Percentiles rank a stretch among this genome's conserved stretches.
Conservation (phyloP, 2,888 invertebrate genomes). For the Onchidella celtica region DNA sequence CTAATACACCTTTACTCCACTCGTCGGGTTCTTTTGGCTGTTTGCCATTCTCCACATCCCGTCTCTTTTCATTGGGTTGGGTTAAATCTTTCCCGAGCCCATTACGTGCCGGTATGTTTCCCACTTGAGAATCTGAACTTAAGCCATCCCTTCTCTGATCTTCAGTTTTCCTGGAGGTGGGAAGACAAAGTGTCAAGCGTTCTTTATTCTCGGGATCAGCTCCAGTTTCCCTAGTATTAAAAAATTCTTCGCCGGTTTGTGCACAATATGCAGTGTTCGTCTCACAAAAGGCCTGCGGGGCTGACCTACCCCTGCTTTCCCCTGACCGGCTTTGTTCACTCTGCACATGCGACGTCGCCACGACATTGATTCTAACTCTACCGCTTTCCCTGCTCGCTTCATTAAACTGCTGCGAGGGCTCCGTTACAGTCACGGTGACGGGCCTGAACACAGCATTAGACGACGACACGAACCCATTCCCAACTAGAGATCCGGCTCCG, state of each 20-base stretch:
- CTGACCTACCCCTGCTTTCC: not conserved
- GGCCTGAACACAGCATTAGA: not conserved
- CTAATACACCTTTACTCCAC: not conserved
- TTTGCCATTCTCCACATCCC: not conserved
- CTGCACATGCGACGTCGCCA: not conserved
- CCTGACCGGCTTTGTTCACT: not conserved
- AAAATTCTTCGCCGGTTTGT: slow-evolving; percentile 6
- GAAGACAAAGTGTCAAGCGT: not conserved
- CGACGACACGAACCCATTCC: not conserved
- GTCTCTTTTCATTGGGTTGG: not conserved
- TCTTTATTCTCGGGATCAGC: not conserved
- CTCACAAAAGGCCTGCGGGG: not conserved
- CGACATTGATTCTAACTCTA: not conserved
- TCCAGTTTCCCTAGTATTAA: not conserved
- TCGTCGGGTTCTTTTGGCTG: not conserved
- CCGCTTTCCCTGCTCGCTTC: not conserved
- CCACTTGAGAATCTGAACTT: not conserved
- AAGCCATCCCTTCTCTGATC: slow-evolving; percentile 6
- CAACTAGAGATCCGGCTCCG: not conserved
- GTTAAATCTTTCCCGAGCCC: not conserved
- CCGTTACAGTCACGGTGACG: not conserved
- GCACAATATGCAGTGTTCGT: slow-evolving; percentile 3
- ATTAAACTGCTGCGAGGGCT: not conserved
- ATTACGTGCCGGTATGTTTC: not conserved
- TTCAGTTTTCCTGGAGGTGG: not conserved